Evolutionary conservation across 1,140 invertebrate species (phyloP).

Genomic region (Whitmania pigra): DNA sequence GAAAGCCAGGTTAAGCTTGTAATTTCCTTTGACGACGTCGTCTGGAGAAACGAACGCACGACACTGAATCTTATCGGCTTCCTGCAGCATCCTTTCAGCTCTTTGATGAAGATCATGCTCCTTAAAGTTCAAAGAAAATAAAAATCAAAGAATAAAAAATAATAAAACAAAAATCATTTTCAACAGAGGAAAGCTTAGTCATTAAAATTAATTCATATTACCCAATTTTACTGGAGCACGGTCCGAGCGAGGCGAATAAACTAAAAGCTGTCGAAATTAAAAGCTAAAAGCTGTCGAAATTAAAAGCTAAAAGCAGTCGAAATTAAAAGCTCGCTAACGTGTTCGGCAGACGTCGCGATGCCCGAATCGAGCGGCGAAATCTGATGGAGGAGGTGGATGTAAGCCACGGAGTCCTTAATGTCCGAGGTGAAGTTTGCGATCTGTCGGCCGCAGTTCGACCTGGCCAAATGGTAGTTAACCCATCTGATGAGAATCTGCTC

Average conservation of each 20-base stretch:
- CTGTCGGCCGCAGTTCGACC: slow-evolving; percentile 15
- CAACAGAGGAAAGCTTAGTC: background rate
- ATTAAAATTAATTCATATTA: background rate
- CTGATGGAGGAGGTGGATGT: slow-evolving; percentile 80
- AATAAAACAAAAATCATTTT: background rate
- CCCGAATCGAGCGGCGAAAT: slow-evolving; percentile 75
- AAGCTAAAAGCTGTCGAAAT: background rate
- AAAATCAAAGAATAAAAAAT: too few species aligned
- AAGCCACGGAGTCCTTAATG: slow-evolving; percentile 87
- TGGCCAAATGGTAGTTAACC: slow-evolving; percentile 89
- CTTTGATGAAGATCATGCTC: slow-evolving; percentile 62
- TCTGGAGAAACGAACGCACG: slow-evolving; percentile 82
- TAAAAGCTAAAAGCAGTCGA: background rate
- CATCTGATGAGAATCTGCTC: slow-evolving; percentile 93
- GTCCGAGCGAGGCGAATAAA: background rate
- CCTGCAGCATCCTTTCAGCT: slow-evolving; percentile 86
- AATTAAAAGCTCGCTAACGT: background rate
- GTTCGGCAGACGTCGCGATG: slow-evolving; percentile 49
- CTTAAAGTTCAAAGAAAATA: slow-evolving; percentile 38
- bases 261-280: background rate
- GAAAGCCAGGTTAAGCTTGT: slow-evolving; percentile 95
- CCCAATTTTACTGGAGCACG: background rate
- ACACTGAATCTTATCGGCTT: slow-evolving; percentile 87
- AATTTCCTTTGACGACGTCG: slow-evolving; percentile 88
- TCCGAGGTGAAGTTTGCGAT: slow-evolving; percentile 89